Percentiles rank a stretch among this genome's conserved stretches.
Conservation (phyloP, 2,797 vertebrate genomes). For the Brachyalestes nurse region DNA sequence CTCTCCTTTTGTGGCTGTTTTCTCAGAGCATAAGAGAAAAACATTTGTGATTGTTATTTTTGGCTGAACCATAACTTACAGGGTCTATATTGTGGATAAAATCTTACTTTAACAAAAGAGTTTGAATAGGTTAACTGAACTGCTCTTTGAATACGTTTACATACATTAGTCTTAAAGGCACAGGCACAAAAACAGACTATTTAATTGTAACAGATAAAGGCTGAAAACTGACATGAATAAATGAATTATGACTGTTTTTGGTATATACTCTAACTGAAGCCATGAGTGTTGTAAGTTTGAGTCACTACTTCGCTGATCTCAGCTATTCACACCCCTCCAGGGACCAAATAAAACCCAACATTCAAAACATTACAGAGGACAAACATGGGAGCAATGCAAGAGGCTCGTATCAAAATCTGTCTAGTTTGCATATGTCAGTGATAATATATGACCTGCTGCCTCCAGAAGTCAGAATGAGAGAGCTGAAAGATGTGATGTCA, state of each 20-base stretch:
- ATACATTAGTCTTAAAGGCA: too few species aligned
- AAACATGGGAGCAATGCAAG: not conserved
- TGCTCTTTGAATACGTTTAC: too few species aligned
- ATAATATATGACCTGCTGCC: constrained; percentile 34
- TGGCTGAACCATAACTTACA: too few species aligned
- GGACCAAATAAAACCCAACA: constrained; percentile 5
- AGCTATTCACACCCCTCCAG: constrained; percentile 18
- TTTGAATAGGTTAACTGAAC: too few species aligned
- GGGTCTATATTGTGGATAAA: too few species aligned
- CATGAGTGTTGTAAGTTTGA: constrained; percentile 7
- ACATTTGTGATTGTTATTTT: too few species aligned
- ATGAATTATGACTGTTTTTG: too few species aligned
- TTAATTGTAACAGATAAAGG: not conserved
- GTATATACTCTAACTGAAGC: not conserved
- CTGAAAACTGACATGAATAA: too few species aligned
- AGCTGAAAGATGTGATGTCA: constrained; percentile 33
- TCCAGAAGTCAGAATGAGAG: not conserved
- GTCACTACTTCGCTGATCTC: constrained; percentile 33
- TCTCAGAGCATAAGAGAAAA: too few species aligned
- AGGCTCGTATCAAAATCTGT: constrained; percentile 5
- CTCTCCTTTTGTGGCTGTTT: too few species aligned
- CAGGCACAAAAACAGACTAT: too few species aligned
- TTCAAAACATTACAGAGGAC: constrained; percentile 25
- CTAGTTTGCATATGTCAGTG: constrained; percentile 35
- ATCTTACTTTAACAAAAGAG: too few species aligned